These are phyloP conservation scores for Drosophila anomelani DNA, from an alignment of 2,888 invertebrate species.

Conservation along the genomic window DNA sequence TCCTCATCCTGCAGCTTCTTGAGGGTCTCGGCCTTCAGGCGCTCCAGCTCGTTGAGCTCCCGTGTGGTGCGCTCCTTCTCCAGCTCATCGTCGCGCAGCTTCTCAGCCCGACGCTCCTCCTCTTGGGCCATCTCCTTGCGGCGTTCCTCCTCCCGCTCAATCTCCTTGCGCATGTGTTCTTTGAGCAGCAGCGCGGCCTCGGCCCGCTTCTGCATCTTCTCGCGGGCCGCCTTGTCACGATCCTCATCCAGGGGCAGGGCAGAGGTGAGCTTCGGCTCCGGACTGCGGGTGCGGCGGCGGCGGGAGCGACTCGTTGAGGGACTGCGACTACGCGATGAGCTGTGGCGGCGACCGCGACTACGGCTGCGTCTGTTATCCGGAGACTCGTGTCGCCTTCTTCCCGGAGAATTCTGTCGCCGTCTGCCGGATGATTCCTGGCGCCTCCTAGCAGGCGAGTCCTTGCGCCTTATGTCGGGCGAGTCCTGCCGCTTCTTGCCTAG, in stretches of 20 bases:
- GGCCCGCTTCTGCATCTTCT: conserved; percentile 85
- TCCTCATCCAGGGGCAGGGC: conserved; percentile 57
- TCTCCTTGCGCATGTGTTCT: conserved; percentile 87
- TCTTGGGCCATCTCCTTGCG: conserved; percentile 85
- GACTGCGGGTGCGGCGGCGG: conserved; percentile 52
- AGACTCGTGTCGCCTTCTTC: conserved; percentile 50
- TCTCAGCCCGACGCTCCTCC: conserved; percentile 86
- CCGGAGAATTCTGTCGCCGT: conserved; percentile 53
- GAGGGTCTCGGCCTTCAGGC: conserved; percentile 83
- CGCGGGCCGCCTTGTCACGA: conserved; percentile 81
- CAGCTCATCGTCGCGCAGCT: conserved; percentile 82
- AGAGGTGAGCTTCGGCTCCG: conserved; percentile 44
- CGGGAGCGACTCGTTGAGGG: conserved; percentile 33
- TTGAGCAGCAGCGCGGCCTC: conserved; percentile 86
- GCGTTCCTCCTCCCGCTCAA: conserved; percentile 86
- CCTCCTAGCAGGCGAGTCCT: conserved; percentile 27
- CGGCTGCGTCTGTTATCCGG: conserved; percentile 53
- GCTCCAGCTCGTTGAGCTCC: conserved; percentile 83
- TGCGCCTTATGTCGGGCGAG: conserved; percentile 18
- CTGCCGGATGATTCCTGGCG: conserved; percentile 52
- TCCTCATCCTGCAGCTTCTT: conserved; percentile 82
- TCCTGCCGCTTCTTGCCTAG: conserved; percentile 26
- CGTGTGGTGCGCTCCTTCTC: conserved; percentile 82
- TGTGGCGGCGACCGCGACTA: conserved; percentile 58
- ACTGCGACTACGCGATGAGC: conserved; percentile 57